These are phyloP conservation scores for Epiblema foenella DNA, from an alignment of 2,888 invertebrate species.

Conservation along the genomic window DNA sequence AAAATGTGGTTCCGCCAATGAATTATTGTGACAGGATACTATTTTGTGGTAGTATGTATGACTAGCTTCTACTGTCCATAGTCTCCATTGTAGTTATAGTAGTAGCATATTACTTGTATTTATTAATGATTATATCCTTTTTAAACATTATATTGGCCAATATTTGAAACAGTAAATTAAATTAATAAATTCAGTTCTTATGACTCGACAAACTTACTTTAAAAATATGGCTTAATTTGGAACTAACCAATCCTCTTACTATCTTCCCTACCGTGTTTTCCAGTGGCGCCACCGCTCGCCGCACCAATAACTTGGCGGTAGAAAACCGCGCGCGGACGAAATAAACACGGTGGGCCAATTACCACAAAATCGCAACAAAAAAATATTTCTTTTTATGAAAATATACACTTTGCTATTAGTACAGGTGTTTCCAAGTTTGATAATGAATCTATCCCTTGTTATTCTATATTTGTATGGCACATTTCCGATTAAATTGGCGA, in stretches of 20 bases:
- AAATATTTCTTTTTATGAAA: slow-evolving; percentile 6
- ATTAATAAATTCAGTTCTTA: not conserved
- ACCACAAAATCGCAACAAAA: slow-evolving; percentile 29
- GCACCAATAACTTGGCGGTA: slow-evolving; percentile 13
- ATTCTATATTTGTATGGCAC: slow-evolving; percentile 18
- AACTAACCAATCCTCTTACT: not conserved
- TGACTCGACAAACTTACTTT: slow-evolving; percentile 5
- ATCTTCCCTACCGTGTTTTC: not conserved
- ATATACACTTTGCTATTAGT: slow-evolving; percentile 17
- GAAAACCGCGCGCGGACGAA: slow-evolving; percentile 17
- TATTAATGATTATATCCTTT: too few species aligned
- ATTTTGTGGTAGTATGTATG: too few species aligned
- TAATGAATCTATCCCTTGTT: slow-evolving; percentile 31
- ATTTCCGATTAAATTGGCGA: slow-evolving; percentile 47
- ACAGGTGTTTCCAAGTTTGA: slow-evolving; percentile 35
- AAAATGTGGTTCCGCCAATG: too few species aligned
- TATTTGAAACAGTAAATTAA: not conserved
- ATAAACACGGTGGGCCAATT: slow-evolving; percentile 11
- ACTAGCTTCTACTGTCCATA: too few species aligned
- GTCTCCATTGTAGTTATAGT: too few species aligned
- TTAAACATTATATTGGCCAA: too few species aligned
- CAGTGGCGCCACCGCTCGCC: slow-evolving; percentile 31
- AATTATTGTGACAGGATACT: too few species aligned
- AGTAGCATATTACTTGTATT: too few species aligned
- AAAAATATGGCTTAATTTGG: not conserved